Conservation (phyloP, 1,140 invertebrate genomes). For the Medauroidea extradentata region DNA sequence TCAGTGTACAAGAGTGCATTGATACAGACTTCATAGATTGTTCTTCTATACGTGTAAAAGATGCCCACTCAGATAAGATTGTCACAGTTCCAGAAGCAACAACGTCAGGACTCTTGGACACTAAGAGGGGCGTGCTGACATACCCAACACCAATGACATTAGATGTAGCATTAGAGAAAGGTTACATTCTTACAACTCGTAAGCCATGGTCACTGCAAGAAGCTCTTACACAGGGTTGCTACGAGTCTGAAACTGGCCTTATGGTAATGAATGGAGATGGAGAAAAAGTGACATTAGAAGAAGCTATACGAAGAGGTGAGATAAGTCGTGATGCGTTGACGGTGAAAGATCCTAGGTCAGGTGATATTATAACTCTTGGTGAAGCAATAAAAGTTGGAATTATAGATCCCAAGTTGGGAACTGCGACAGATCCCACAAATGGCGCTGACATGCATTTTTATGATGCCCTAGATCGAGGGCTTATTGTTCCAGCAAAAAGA, state of each 20-base stretch:
- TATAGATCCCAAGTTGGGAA: slow-evolving; percentile 75
- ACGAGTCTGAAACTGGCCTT: slow-evolving; percentile 70
- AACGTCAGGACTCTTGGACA: slow-evolving; percentile 62
- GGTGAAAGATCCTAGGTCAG: slow-evolving; percentile 71
- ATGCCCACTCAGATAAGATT: slow-evolving; percentile 63
- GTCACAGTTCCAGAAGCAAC: slow-evolving; percentile 65
- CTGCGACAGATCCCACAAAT: slow-evolving; percentile 68
- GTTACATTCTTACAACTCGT: slow-evolving; percentile 66
- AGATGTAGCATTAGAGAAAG: slow-evolving; percentile 71
- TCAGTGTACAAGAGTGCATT: slow-evolving; percentile 68
- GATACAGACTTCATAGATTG: slow-evolving; percentile 66
- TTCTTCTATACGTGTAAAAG: slow-evolving; percentile 63
- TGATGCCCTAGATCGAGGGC: slow-evolving; percentile 73
- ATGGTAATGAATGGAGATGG: slow-evolving; percentile 63
- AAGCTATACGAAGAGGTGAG: slow-evolving; percentile 69
- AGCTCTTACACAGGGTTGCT: slow-evolving; percentile 75
- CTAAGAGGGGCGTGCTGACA: slow-evolving; percentile 60
- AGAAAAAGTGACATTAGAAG: slow-evolving; percentile 66
- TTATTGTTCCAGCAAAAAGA: slow-evolving; percentile 75
- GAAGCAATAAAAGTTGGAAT: slow-evolving; percentile 78
- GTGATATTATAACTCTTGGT: slow-evolving; percentile 70
- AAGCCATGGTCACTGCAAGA: slow-evolving; percentile 81
- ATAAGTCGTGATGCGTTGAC: slow-evolving; percentile 76
- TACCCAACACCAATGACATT: slow-evolving; percentile 62
- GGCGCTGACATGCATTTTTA: slow-evolving; percentile 68